Conservation (phyloP, 2,888 invertebrate genomes). For the Ecliptopera silaceata region DNA sequence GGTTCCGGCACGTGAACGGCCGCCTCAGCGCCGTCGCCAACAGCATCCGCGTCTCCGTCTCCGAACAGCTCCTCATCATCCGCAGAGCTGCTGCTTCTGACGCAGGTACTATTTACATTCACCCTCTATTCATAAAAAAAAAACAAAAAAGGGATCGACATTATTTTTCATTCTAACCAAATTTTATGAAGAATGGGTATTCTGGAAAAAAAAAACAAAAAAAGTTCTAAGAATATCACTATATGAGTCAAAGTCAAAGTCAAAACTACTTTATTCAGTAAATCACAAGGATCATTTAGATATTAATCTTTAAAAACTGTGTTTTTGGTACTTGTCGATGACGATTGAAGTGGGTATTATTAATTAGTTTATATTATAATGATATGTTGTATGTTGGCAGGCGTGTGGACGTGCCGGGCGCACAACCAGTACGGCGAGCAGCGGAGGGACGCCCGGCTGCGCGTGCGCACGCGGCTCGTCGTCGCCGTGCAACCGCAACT, state of each 20-base stretch:
- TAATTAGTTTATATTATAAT: neutral
- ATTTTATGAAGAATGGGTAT: no score
- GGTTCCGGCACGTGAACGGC: slow-evolving; percentile 84
- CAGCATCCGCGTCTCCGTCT: slow-evolving; percentile 84
- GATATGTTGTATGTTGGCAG: slow-evolving; percentile 47
- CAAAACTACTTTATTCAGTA: no score
- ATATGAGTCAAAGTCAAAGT: no score
- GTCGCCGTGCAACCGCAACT: slow-evolving; percentile 84
- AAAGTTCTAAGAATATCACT: no score
- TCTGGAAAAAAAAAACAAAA: no score
- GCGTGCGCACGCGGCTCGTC: slow-evolving; percentile 85
- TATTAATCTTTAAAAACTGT: no score
- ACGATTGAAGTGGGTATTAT: no score
- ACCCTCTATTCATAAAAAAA: no score
- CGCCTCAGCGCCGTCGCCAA: slow-evolving; percentile 84
- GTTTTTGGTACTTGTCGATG: neutral
- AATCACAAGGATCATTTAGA: no score
- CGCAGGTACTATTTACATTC: slow-evolving; percentile 44
- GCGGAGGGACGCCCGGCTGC: slow-evolving; percentile 84
- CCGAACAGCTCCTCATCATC: slow-evolving; percentile 87
- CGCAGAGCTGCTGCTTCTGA: slow-evolving; percentile 85
- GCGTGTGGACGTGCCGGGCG: slow-evolving; percentile 88
- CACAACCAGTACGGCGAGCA: slow-evolving; percentile 89
- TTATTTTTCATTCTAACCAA: no score
- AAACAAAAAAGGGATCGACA: no score